Percentiles rank a stretch among this genome's conserved stretches.
Conservation (phyloP, 2,888 invertebrate genomes). For the Griposia aprilina region DNA sequence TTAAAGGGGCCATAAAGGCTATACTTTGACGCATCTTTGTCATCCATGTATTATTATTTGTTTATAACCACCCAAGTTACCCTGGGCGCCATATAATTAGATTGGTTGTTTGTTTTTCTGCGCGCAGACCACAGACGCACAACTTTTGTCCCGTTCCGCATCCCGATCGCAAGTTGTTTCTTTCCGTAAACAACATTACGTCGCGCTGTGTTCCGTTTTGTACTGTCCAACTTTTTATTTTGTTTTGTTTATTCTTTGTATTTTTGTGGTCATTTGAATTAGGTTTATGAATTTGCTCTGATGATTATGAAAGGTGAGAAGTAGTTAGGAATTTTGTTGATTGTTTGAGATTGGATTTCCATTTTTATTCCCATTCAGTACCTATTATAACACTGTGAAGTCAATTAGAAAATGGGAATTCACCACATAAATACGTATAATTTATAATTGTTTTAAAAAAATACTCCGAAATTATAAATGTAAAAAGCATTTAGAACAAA, state of each 20-base stretch:
- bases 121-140: slow-evolving; percentile 57
- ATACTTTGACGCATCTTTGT: background rate
- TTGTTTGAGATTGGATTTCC: background rate
- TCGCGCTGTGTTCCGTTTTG: slow-evolving; percentile 67
- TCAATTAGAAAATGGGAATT: no score
- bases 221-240: slow-evolving; percentile 42
- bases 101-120: slow-evolving; percentile 72
- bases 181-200: slow-evolving; percentile 76
- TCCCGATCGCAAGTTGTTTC: slow-evolving; percentile 76
- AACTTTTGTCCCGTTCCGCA: slow-evolving; percentile 71
- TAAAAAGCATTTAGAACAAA: no score
- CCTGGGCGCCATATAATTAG: slow-evolving; percentile 65
- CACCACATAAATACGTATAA: no score
- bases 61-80: slow-evolving; percentile 1
- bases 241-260: slow-evolving; percentile 44
- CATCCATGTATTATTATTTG: background rate
- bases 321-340: background rate
- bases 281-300: background rate
- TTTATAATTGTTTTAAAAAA: no score
- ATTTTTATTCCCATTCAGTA: background rate
- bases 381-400: background rate
- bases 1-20: background rate
- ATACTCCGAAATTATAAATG: no score
- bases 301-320: background rate
- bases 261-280: slow-evolving; percentile 35